Evolutionary conservation across 2,888 invertebrate species (phyloP).

Genomic region (Athalia cordata): DNA sequence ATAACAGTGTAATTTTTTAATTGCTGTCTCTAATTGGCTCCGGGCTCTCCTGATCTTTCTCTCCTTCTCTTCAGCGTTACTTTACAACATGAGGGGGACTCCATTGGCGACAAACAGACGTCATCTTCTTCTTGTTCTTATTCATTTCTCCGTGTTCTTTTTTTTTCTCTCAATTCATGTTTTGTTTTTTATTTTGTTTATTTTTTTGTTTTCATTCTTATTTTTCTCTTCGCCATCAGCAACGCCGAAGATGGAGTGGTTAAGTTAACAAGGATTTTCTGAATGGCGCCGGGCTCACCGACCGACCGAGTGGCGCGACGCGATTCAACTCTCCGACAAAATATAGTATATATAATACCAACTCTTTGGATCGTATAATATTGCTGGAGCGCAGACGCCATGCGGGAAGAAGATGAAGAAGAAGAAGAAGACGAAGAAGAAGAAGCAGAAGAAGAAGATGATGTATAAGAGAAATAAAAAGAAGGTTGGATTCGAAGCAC

Average conservation of each 20-base stretch:
- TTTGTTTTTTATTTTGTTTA: neutral
- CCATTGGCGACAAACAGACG: constrained; percentile 52
- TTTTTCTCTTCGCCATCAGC: neutral
- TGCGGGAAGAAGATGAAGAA: too few relatives aligned
- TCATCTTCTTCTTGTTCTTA: neutral
- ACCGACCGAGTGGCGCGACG: neutral
- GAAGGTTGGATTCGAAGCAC: too few relatives aligned
- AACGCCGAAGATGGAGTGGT: constrained; percentile 37
- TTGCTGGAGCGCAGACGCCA: constrained; percentile 19
- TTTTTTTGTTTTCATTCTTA: neutral
- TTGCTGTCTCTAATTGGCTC: constrained; percentile 70
- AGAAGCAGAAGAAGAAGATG: too few relatives aligned
- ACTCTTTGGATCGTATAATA: constrained; percentile 40
- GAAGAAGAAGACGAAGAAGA: too few relatives aligned
- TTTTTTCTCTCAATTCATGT: neutral
- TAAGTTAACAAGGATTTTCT: constrained; percentile 40
- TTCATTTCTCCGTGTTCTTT: neutral
- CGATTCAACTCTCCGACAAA: constrained; percentile 1
- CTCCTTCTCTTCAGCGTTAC: constrained; percentile 55
- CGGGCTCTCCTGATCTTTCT: constrained; percentile 60
- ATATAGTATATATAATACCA: constrained; percentile 26
- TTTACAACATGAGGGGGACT: constrained; percentile 55
- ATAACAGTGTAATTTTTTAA: constrained; percentile 66
- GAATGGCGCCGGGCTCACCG: constrained; percentile 36
- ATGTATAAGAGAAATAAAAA: too few relatives aligned